phyloP scores from a whole-genome alignment of 2,113 vertebrate genomes.

The Aldabrachelys gigantea region DNA sequence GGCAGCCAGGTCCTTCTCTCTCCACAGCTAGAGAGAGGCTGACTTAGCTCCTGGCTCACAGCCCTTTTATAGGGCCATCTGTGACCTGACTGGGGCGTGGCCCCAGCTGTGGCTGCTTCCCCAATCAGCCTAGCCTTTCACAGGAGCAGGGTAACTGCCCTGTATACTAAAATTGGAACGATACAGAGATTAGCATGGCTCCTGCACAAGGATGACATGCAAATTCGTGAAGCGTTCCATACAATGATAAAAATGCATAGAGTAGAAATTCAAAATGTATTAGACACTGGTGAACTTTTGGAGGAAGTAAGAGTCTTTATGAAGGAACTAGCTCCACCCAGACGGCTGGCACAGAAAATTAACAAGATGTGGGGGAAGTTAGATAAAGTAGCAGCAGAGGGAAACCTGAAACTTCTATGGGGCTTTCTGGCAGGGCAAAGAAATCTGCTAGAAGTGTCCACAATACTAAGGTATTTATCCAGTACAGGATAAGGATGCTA shows the following conservation, averaged over 20 bases:
- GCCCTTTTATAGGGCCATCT: no score
- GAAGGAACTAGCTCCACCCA: not conserved
- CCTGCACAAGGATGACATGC: slow-evolving; percentile 61
- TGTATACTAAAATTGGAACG: no score
- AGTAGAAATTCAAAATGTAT: not conserved
- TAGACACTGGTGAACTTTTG: not conserved
- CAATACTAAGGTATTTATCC: not conserved
- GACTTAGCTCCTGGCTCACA: no score
- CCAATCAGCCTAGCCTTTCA: no score
- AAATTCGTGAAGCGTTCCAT: slow-evolving; percentile 66
- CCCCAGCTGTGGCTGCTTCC: no score
- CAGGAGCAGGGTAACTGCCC: no score
- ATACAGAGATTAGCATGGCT: slow-evolving; percentile 62
- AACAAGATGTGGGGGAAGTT: not conserved
- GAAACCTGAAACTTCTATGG: not conserved
- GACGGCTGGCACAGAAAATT: not conserved
- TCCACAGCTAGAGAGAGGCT: no score
- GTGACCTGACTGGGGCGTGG: no score
- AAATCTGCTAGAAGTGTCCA: not conserved
- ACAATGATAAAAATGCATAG: not conserved
- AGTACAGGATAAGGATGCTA: not conserved
- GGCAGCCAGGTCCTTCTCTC: no score
- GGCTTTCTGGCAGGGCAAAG: not conserved
- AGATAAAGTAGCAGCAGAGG: not conserved
- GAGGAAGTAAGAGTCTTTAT: not conserved